These are phyloP conservation scores for Onychostruthus taczanowskii DNA, from an alignment of 2,113 vertebrate species.

Conservation along the genomic window DNA sequence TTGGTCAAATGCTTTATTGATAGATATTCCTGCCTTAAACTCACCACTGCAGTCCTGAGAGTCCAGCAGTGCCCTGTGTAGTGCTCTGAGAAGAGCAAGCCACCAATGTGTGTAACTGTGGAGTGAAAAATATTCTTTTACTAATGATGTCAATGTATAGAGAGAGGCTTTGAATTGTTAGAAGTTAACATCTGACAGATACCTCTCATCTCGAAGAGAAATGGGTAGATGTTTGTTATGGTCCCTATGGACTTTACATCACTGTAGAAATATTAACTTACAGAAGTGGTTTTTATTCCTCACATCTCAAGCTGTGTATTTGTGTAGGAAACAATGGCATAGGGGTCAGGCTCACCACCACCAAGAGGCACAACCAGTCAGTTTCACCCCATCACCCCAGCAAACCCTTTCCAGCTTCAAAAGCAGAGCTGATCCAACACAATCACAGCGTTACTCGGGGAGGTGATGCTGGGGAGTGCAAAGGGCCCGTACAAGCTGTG, in stretches of 20 bases:
- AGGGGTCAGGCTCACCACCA: background rate
- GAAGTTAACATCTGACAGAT: background rate
- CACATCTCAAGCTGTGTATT: background rate
- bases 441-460: accelerated
- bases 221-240: background rate
- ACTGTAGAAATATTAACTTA: background rate
- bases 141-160: background rate
- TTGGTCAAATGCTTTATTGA: background rate
- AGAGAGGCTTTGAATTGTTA: background rate
- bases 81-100: background rate
- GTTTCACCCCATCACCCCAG: background rate
- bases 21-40: background rate
- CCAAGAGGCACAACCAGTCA: background rate
- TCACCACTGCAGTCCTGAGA: background rate
- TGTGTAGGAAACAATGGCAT: background rate
- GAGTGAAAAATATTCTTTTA: background rate
- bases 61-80: background rate
- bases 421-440: background rate
- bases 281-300: background rate
- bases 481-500: background rate
- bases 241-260: background rate
- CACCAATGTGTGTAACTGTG: background rate
- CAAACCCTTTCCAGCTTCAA: background rate
- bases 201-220: background rate
- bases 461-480: background rate